phyloP scores from a whole-genome alignment of 2,888 invertebrate species.

The Sarcophaga rosellei region DNA sequence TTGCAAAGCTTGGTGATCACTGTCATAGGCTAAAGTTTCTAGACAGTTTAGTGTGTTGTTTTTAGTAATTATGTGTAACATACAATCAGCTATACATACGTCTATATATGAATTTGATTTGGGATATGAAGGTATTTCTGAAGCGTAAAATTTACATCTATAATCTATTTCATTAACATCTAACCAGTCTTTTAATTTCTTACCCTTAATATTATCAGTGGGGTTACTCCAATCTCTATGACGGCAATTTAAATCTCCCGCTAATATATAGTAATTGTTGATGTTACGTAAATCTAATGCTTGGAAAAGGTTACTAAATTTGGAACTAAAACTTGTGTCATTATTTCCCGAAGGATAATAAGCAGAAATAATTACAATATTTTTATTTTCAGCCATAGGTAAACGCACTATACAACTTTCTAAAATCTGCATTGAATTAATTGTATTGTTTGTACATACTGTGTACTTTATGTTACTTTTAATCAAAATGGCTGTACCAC shows the following conservation, averaged over 20 bases:
- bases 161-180: not conserved
- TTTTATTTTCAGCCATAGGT: not conserved
- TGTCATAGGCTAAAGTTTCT: too few species aligned
- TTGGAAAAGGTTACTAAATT: constrained; percentile 19
- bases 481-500: too few species aligned
- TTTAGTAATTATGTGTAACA: too few species aligned
- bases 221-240: too few species aligned
- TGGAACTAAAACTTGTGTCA: not conserved
- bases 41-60: too few species aligned
- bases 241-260: not conserved
- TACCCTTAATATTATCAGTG: not conserved
- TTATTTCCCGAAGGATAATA: constrained; percentile 42
- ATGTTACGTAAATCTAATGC: not conserved
- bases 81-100: too few species aligned
- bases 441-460: too few species aligned
- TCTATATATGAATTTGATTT: not conserved
- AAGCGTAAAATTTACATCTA: constrained; percentile 1
- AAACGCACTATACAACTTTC: not conserved
- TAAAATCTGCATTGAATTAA: too few species aligned
- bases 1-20: too few species aligned
- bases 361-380: constrained; percentile 18
- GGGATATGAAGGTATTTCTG: not conserved
- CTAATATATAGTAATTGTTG: constrained; percentile 16
- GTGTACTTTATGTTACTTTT: too few species aligned
- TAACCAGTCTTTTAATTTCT: too few species aligned